Percentiles rank a stretch among this genome's conserved stretches.
These are phyloP conservation scores for Percina caprodes DNA, from an alignment of 2,113 vertebrate species.

Conservation along the genomic window DNA sequence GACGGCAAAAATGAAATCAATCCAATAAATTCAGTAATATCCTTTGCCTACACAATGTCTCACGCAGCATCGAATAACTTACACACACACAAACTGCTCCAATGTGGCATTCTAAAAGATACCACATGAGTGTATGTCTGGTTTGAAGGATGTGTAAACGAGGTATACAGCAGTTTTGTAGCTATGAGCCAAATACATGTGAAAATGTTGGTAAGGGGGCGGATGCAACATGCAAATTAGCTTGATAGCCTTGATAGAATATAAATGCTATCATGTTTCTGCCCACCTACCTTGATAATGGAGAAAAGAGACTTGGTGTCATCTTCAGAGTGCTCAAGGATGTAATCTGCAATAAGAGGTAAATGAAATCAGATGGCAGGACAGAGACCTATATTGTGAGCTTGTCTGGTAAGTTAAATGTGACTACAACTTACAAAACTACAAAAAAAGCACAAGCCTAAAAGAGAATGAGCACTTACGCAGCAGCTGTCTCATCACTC, in stretches of 20 bases:
- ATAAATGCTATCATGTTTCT: background rate
- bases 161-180: background rate
- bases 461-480: constrained; percentile 85
- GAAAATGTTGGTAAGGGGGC: background rate
- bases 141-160: background rate
- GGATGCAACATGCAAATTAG: background rate
- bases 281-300: constrained; percentile 92
- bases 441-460: background rate
- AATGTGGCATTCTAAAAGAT: background rate
- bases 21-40: background rate
- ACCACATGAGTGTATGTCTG: background rate
- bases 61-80: background rate
- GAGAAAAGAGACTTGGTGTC: constrained; percentile 98
- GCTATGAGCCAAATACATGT: background rate
- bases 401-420: background rate
- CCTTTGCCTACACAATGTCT: background rate
- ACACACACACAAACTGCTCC: background rate
- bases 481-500: constrained; percentile 90
- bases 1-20: background rate
- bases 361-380: background rate
- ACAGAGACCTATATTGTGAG: background rate
- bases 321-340: constrained; percentile 96
- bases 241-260: background rate
- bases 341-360: constrained; percentile 84
- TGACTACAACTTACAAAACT: background rate